Evolutionary conservation across 1,140 invertebrate species (phyloP), one percentile per base, ranked within the genome.

Genomic region (Orius insidiosus): DNA sequence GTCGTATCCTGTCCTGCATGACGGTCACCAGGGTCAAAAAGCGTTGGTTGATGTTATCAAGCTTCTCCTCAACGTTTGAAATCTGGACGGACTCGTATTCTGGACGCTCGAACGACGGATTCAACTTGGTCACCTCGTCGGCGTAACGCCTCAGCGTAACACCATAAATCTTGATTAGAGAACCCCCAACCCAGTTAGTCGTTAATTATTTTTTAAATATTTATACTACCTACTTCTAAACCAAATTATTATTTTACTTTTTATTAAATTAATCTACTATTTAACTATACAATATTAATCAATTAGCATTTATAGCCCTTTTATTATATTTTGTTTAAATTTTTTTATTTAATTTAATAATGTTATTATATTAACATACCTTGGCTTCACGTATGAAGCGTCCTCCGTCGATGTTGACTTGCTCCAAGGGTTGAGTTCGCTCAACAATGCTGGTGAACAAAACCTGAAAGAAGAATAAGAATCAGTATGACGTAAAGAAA

Each of bases 331-430:
- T 6, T 11, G n/a, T 37, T 5, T 37, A 37, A 37, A 37, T 11
- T 24, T 24, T 4, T 24, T 24, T 24, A 24, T 4, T 24, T 24
- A 24, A 24, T 24, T 40, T 40, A 40, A 3, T 41, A 10, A 14
- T 14, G n/a, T 14, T 41, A 15, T n/a, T 24, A 24, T 24, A 7
- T 11, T 37, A 44, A 52, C 61, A 77, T 85, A 97, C 92, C 88
- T 95, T 96, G 53, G 92, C 92, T 71, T 98, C 93, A 53, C 90
- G 74, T 58, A 98, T 94, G 63, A 89, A 87, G 62, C 89, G 76
- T 59, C 89, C 92, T 55, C 93, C 93, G 60, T 86, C 84, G 53
- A 84, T 71, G 66, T 97, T 97, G 56, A 95, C 86, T 60, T 86
- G 79, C 68, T 98, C 93, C 58, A 98, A 90, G 59, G 84, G 80